Evolutionary conservation across 1,140 invertebrate species (phyloP), one percentile per base, ranked within the genome.

Genomic region (Orchestia grillus): DNA sequence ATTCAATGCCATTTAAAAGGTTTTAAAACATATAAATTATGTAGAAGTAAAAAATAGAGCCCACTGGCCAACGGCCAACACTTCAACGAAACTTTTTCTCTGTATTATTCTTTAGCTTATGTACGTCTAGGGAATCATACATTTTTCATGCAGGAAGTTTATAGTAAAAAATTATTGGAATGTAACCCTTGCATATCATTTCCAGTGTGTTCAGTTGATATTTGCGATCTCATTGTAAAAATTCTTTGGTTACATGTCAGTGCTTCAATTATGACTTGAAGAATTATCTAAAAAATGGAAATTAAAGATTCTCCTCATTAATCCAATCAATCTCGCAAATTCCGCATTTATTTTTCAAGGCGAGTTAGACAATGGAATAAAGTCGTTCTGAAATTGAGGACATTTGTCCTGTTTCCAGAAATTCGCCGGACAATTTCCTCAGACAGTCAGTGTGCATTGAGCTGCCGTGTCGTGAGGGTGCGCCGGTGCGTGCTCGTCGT

Each of bases 401-500:
- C 62, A 77, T 23, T 77, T 77, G 1, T 77, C 36, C 62, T 3
- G 11, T 3, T 77, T 77, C 3, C 62, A 19, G 28, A 28, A 36
- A 77, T 77, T 77, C 36, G 11, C 28, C 15, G 28, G 28, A 36
- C 62, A 36, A 77, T 77, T 77, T 77, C 62, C 62, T 77, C 1
- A 77, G 62, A 3, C 11, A 77, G 88, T 43, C 88, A 91, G 88
- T 91, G 88, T 91, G 88, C 88, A 44, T 44, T 91, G 88, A 91
- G 88, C 41, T 91, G 88, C 41, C 44, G 88, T 43, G 88, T 43
- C 41, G 88, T 91, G 88, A 42, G 87, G 88, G 88, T 91, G 88
- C 41, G 88, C 88, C 42, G 41, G 4, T 28, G 88, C 88, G 88
- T 91, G 88, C 88, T 42, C 88, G 41, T 8, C 11, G 44, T 91